phyloP scores from a whole-genome alignment of 2,113 vertebrate species.

The Climacteris rufus region DNA sequence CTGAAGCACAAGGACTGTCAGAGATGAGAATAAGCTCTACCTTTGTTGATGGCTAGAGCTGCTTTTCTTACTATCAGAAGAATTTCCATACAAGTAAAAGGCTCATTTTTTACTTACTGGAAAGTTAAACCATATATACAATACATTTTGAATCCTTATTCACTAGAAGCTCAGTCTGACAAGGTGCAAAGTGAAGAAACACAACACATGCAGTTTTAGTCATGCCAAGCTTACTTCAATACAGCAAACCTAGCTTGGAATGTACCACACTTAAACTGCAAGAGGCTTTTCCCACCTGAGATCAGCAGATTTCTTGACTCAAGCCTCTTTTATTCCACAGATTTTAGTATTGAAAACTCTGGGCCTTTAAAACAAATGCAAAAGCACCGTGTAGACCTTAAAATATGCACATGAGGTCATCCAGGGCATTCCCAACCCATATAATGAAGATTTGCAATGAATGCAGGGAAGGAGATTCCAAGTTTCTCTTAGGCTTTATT shows the following conservation, averaged over 20 bases:
- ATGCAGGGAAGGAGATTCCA: not conserved
- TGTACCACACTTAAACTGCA: not conserved
- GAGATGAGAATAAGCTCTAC: not conserved
- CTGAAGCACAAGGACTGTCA: not conserved
- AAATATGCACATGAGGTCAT: not conserved
- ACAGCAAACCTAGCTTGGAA: not conserved
- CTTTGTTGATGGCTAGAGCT: not conserved
- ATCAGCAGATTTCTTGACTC: not conserved
- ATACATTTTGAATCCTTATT: not conserved
- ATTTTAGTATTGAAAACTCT: not conserved
- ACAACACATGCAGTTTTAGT: not conserved
- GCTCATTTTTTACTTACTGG: not conserved
- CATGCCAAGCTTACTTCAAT: not conserved
- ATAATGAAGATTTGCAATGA: not conserved
- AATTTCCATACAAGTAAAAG: not conserved
- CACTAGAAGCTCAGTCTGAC: not conserved
- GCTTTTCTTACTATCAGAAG: not conserved
- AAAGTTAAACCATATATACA: not conserved
- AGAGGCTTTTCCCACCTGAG: not conserved
- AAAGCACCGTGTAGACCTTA: not conserved
- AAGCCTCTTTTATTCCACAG: not conserved
- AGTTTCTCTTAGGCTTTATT: not conserved
- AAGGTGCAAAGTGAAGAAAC: not conserved
- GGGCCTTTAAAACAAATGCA: not conserved
- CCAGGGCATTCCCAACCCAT: not conserved